phyloP scores from a whole-genome alignment of 2,113 vertebrate species.

The Rallus limicola region DNA sequence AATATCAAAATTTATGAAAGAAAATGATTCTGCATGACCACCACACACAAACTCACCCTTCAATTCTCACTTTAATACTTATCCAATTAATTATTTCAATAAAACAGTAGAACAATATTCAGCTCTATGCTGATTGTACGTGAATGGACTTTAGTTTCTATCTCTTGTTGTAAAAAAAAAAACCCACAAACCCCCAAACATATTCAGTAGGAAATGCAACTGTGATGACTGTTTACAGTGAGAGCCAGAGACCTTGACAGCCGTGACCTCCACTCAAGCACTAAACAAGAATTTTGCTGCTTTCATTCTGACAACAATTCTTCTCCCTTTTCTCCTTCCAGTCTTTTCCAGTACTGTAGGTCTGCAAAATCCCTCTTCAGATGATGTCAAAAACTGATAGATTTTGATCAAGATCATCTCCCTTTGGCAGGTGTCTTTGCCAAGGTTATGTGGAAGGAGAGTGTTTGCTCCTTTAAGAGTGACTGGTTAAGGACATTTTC shows the following conservation, averaged over 20 bases:
- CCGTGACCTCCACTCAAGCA: neutral
- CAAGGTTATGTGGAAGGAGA: neutral
- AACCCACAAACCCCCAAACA: no score
- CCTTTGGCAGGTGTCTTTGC: neutral
- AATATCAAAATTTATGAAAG: neutral
- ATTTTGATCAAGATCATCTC: neutral
- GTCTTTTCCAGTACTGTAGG: neutral
- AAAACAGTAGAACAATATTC: neutral
- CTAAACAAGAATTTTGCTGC: neutral
- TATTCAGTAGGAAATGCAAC: no score
- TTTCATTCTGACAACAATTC: neutral
- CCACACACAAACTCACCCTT: accelerated
- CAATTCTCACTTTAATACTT: neutral
- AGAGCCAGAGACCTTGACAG: neutral
- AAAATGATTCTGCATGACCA: neutral
- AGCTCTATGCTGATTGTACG: neutral
- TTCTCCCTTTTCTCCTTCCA: neutral
- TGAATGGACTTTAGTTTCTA: neutral
- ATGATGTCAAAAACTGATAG: neutral
- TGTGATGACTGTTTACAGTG: neutral
- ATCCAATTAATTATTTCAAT: neutral
- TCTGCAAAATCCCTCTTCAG: neutral
- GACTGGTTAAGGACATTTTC: neutral
- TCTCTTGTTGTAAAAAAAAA: neutral
- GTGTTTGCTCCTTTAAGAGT: neutral